phyloP scores from a whole-genome alignment of 2,888 invertebrate species.

The Petrolisthes manimaculis region DNA sequence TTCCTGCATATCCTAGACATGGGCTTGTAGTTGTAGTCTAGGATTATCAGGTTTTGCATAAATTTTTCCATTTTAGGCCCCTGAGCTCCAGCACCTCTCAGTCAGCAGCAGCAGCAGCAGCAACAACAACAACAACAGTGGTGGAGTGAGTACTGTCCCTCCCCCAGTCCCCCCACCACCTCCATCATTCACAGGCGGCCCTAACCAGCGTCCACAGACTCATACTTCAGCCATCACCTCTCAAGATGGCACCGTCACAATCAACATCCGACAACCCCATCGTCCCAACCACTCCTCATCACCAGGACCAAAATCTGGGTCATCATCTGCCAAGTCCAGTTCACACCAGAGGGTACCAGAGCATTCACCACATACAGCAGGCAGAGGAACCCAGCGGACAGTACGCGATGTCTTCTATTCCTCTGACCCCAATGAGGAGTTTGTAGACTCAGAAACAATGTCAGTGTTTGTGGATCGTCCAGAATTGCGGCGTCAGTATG shows the following conservation, averaged over 20 bases:
- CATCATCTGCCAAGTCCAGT: background rate
- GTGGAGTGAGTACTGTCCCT: background rate
- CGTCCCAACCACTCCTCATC: background rate
- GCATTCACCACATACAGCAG: background rate
- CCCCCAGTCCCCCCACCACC: background rate
- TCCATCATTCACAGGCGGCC: background rate
- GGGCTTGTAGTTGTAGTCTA: background rate
- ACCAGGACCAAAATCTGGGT: background rate
- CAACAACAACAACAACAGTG: background rate
- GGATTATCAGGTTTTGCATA: background rate
- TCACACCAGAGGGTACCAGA: background rate
- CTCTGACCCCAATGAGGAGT: slow-evolving; percentile 59
- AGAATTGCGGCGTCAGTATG: slow-evolving; percentile 50
- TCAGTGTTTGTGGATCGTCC: slow-evolving; percentile 50
- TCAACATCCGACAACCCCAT: slow-evolving; percentile 61
- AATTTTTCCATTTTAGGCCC: slow-evolving; percentile 6
- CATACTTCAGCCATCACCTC: slow-evolving; percentile 58
- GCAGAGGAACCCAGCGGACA: slow-evolving; percentile 15
- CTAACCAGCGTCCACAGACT: background rate
- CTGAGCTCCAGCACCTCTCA: slow-evolving; percentile 28
- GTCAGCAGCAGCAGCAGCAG: slow-evolving; percentile 6
- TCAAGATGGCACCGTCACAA: slow-evolving; percentile 63
- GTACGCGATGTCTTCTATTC: slow-evolving; percentile 49
- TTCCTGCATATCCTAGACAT: too few relatives aligned
- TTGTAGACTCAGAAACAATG: slow-evolving; percentile 49